Conservation (phyloP, 2,797 vertebrate genomes). For the Lutjanus argentimaculatus region DNA sequence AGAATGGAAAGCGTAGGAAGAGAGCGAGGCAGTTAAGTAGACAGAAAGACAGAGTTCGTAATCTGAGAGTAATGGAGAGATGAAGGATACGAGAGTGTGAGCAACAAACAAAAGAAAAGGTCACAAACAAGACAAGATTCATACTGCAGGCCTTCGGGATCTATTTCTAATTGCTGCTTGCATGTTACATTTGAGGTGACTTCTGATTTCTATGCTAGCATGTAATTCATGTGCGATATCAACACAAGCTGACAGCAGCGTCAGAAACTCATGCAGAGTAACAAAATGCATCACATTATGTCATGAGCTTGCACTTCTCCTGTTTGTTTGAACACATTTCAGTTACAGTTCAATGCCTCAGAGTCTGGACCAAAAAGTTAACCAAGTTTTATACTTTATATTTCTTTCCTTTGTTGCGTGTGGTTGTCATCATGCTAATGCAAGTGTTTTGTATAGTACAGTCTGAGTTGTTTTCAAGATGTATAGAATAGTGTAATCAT, state of each 20-base stretch:
- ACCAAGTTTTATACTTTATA: background rate
- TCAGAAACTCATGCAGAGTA: background rate
- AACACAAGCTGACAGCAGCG: background rate
- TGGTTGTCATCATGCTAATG: background rate
- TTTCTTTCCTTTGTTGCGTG: background rate
- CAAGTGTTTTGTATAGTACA: too few species aligned
- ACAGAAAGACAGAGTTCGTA: slow-evolving; percentile 31
- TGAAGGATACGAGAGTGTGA: slow-evolving; percentile 6
- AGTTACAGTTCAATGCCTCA: background rate
- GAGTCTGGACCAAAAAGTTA: background rate
- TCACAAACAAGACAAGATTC: slow-evolving; percentile 10
- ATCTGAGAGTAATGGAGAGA: slow-evolving; percentile 31
- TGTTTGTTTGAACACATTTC: background rate
- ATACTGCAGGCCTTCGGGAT: background rate
- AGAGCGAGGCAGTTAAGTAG: slow-evolving; percentile 19
- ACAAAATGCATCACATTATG: background rate
- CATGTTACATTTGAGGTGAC: background rate
- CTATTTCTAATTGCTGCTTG: slow-evolving; percentile 4
- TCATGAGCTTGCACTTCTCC: background rate
- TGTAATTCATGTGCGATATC: background rate
- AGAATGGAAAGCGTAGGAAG: slow-evolving; percentile 6
- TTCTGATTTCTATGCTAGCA: background rate
- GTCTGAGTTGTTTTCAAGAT: too few species aligned
- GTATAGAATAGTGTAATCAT: too few species aligned
- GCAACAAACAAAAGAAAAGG: slow-evolving; percentile 26